Conservation (phyloP, 2,113 vertebrate genomes). For the Gulo gulo region DNA sequence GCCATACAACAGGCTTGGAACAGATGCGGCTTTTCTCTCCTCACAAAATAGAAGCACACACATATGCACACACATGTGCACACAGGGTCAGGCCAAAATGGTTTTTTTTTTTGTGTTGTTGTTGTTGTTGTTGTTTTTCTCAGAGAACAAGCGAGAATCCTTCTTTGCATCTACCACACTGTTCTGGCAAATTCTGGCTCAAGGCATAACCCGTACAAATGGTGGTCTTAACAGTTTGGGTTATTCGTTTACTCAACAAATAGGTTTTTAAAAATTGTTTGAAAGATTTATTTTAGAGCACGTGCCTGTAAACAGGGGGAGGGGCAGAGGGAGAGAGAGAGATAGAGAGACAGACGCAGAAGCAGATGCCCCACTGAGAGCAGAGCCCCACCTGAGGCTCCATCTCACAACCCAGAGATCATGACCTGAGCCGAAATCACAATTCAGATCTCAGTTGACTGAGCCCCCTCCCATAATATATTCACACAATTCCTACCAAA, state of each 20-base stretch:
- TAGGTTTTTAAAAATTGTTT: not conserved
- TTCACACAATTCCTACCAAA: not conserved
- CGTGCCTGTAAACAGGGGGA: not conserved
- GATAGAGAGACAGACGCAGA: not conserved
- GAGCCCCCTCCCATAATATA: not conserved
- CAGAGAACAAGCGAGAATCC: not conserved
- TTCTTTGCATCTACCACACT: not conserved
- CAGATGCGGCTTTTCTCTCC: not conserved
- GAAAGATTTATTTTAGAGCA: not conserved
- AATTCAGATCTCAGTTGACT: not conserved
- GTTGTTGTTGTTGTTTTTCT: too few species aligned
- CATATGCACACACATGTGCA: not conserved
- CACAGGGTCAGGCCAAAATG: not conserved
- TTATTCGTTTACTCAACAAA: not conserved
- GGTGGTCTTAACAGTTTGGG: not conserved
- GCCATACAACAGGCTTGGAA: not conserved
- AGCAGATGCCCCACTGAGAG: not conserved
- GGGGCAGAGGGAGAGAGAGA: not conserved
- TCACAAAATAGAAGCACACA: not conserved
- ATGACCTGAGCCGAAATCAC: not conserved
- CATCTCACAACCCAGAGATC: not conserved
- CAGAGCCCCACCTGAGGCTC: not conserved
- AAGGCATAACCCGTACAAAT: not conserved
- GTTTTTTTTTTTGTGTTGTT: too few species aligned
- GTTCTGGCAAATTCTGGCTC: not conserved